Evolutionary conservation across 2,113 vertebrate species (phyloP).

Genomic region (Strigops habroptila): DNA sequence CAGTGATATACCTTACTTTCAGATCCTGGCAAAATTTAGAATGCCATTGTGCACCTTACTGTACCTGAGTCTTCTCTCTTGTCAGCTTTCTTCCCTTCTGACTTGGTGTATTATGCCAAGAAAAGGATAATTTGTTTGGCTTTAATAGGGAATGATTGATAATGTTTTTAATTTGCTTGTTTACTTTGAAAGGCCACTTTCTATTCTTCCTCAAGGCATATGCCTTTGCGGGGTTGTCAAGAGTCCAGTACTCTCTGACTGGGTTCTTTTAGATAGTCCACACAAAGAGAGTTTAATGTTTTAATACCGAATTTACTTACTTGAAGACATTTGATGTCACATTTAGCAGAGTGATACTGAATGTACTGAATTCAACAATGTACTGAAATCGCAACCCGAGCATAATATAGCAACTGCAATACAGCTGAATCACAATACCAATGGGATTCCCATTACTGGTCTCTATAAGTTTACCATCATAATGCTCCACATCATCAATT

Average conservation of each 20-base stretch:
- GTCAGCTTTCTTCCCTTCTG: not conserved
- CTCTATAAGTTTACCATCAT: not conserved
- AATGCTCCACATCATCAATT: not conserved
- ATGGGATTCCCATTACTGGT: not conserved
- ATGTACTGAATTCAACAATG: not conserved
- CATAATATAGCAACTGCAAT: rapidly evolving
- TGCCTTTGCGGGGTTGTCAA: not conserved
- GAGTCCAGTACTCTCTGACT: not conserved
- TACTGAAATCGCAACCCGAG: not conserved
- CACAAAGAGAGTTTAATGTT: not conserved
- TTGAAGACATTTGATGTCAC: not conserved
- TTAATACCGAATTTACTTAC: not conserved
- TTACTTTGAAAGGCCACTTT: not conserved
- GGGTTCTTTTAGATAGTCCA: not conserved
- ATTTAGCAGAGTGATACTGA: not conserved
- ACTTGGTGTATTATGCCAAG: not conserved
- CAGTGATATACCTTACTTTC: not conserved
- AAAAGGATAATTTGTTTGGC: not conserved
- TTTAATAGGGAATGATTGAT: not conserved
- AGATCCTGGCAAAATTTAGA: not conserved
- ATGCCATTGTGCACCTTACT: not conserved
- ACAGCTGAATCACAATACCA: not conserved
- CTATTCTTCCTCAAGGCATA: not conserved
- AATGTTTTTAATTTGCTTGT: not conserved
- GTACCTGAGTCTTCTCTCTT: not conserved